A percentile compares a stretch with the other conserved stretches of the same genome.
Evolutionary conservation across 2,797 vertebrate genomes (phyloP).

Genomic region (Eremophila alpestris): DNA sequence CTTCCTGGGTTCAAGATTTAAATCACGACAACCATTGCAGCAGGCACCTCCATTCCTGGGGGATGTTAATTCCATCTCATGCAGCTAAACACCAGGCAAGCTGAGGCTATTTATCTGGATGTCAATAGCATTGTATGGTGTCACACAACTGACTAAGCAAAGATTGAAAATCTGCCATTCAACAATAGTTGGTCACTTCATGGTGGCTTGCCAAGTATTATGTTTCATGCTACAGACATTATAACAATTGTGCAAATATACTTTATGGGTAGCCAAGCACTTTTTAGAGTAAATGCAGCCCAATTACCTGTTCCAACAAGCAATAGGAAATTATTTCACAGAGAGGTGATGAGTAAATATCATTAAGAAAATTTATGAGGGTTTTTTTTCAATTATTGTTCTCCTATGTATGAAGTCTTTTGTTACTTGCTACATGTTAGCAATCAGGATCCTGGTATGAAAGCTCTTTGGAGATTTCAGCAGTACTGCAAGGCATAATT

Average conservation of each 20-base stretch:
- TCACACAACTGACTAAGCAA: slow-evolving; percentile 27
- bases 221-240: background rate
- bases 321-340: slow-evolving; percentile 3
- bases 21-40: slow-evolving; percentile 21
- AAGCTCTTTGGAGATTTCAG: slow-evolving; percentile 31
- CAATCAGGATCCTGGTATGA: slow-evolving; percentile 28
- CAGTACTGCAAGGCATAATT: slow-evolving; percentile 50
- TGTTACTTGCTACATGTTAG: slow-evolving; percentile 10
- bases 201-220: slow-evolving; percentile 14
- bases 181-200: background rate
- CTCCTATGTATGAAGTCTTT: slow-evolving; percentile 7
- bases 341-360: slow-evolving; percentile 36
- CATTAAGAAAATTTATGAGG: slow-evolving; percentile 4
- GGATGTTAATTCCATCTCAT: slow-evolving; percentile 6
- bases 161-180: slow-evolving; percentile 28
- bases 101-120: background rate
- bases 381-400: slow-evolving; percentile 1
- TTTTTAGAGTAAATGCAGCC: background rate
- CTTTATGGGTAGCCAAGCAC: background rate
- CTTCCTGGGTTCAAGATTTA: slow-evolving; percentile 36
- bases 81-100: background rate
- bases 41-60: background rate
- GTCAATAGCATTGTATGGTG: background rate
- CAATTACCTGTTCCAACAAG: background rate
- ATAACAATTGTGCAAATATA: background rate